A percentile compares a stretch with the other conserved stretches of the same genome.
Conservation (phyloP, 2,113 vertebrate species). For the Dipodomys spectabilis region DNA sequence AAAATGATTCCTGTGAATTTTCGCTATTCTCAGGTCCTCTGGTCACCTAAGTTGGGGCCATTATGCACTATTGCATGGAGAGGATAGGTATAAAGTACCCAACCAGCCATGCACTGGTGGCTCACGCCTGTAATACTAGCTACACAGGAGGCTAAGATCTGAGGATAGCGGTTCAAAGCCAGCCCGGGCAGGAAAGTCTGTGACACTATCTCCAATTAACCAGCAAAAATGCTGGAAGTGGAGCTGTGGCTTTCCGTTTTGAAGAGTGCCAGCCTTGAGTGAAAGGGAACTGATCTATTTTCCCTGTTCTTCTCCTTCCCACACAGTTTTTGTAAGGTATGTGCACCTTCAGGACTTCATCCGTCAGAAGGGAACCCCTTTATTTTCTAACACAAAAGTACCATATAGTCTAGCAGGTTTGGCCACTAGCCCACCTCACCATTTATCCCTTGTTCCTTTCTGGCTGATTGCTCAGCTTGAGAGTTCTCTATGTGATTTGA, state of each 20-base stretch:
- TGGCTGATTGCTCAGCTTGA: not conserved
- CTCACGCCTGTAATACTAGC: too few species aligned
- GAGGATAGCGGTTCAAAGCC: too few species aligned
- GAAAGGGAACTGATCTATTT: not conserved
- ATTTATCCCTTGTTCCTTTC: not conserved
- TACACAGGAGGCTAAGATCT: too few species aligned
- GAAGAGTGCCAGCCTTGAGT: too few species aligned
- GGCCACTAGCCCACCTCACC: not conserved
- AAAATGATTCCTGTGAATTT: not conserved
- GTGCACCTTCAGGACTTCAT: not conserved
- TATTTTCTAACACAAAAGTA: not conserved
- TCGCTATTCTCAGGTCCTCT: not conserved
- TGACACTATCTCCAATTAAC: too few species aligned
- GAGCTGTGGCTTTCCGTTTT: too few species aligned
- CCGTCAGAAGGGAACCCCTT: not conserved
- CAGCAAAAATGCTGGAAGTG: too few species aligned
- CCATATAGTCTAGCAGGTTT: not conserved
- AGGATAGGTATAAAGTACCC: not conserved
- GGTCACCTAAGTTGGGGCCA: not conserved
- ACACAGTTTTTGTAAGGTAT: not conserved
- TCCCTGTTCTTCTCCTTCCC: not conserved
- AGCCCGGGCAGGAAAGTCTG: too few species aligned
- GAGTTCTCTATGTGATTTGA: not conserved
- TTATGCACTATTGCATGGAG: not conserved
- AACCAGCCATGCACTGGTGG: not conserved